Evolutionary conservation across 1,140 invertebrate species (phyloP).

Genomic region (Magallana gigas): DNA sequence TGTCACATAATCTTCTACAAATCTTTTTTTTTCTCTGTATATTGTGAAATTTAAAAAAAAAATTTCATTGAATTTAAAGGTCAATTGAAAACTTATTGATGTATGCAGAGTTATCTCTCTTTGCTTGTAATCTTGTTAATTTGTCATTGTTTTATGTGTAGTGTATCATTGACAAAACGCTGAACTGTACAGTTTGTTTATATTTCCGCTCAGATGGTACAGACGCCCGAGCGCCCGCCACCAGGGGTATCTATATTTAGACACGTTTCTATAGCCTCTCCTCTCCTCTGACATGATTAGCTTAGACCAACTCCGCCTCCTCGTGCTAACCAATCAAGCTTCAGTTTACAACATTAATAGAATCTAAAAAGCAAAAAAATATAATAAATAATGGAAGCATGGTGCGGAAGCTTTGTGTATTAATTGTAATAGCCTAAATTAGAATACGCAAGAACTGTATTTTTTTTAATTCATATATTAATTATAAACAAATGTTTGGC

Average conservation of each 20-base stretch:
- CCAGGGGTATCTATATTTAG: neutral
- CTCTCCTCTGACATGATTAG: neutral
- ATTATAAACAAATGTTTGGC: no score
- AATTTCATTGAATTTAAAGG: neutral
- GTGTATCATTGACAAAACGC: neutral
- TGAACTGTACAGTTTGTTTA: neutral
- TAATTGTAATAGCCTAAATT: no score
- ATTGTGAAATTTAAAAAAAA: neutral
- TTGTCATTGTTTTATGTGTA: no score
- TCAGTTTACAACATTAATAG: no score
- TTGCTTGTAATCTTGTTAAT: neutral
- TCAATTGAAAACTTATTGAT: neutral
- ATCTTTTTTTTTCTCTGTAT: no score
- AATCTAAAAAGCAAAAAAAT: no score
- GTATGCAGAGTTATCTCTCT: constrained; percentile 21
- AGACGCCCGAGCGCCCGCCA: neutral
- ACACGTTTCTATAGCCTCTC: neutral
- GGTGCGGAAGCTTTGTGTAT: no score
- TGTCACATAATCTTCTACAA: no score
- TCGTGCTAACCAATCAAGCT: no score
- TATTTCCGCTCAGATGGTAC: constrained; percentile 16
- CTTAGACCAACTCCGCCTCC: neutral
- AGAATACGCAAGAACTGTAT: no score
- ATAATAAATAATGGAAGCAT: no score
- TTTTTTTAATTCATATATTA: no score